Percentiles rank a stretch among this genome's conserved stretches.
Evolutionary conservation across 2,113 vertebrate species (phyloP).

Genomic region (Apodemus sylvaticus): DNA sequence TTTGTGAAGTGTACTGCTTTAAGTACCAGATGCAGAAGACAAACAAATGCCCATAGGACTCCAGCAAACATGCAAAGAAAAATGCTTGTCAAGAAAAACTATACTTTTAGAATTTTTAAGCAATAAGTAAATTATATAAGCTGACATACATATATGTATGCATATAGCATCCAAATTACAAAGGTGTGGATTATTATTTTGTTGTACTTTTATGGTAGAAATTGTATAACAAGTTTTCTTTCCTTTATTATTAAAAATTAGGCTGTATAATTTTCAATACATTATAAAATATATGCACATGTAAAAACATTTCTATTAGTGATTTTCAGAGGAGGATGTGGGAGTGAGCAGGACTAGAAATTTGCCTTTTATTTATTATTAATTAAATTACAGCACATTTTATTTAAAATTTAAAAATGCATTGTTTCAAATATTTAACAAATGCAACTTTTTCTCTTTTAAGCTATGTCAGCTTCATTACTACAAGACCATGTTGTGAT

Average conservation of each 20-base stretch:
- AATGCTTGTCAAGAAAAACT: background rate
- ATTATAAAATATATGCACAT: constrained; percentile 78
- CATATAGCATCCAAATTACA: background rate
- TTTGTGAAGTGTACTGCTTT: background rate
- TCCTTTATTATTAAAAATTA: background rate
- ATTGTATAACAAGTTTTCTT: too few species aligned
- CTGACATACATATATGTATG: background rate
- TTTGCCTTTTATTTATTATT: background rate
- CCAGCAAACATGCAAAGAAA: constrained; percentile 26
- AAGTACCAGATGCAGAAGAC: background rate
- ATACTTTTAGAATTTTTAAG: background rate
- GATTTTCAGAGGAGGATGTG: constrained; percentile 76
- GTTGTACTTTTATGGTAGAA: background rate
- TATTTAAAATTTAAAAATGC: constrained; percentile 25
- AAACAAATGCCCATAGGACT: background rate
- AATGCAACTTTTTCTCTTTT: accelerated
- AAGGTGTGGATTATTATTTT: background rate
- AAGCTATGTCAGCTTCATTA: background rate
- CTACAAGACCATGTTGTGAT: accelerated
- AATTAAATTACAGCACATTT: constrained; percentile 84
- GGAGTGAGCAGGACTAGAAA: constrained; percentile 70
- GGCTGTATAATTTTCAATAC: constrained; percentile 76
- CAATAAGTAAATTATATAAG: constrained; percentile 38
- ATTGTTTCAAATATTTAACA: background rate
- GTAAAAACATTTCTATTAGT: constrained; percentile 57